These are phyloP conservation scores for Caenorhabditis tropicalis DNA, from an alignment of 1,140 invertebrate genomes.

Conservation along the genomic window DNA sequence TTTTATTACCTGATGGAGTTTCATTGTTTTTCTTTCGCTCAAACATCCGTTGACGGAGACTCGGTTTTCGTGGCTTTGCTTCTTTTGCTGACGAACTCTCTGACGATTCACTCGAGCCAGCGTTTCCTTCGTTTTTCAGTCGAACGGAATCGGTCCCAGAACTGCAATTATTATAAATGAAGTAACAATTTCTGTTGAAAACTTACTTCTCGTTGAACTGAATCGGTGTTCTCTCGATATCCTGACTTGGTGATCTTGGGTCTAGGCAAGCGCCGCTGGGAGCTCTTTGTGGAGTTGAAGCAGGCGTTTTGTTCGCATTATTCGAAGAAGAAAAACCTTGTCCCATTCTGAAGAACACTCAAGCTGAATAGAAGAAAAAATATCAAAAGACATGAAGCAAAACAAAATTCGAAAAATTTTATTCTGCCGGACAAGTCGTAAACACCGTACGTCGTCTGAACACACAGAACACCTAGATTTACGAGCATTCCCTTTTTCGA, in stretches of 20 bases:
- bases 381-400: too few relatives aligned
- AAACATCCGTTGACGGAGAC: neutral
- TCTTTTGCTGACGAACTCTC: neutral
- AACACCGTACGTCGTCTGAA: neutral
- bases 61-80: neutral
- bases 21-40: neutral
- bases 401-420: neutral
- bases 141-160: neutral
- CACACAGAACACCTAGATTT: neutral
- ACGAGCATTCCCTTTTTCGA: too few relatives aligned
- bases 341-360: neutral
- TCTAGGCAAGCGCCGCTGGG: neutral
- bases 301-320: neutral
- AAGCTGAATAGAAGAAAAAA: too few relatives aligned
- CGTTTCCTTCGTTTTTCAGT: neutral
- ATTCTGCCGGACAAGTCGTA: neutral
- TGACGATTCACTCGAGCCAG: neutral
- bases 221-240: constrained; percentile 17
- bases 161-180: neutral
- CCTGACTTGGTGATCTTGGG: neutral
- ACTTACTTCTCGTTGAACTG: constrained; percentile 2
- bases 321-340: neutral
- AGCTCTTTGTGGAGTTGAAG: neutral
- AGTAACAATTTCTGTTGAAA: too few relatives aligned
- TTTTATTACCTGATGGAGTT: neutral